Percentiles rank a stretch among this genome's conserved stretches.
Conservation (phyloP, 2,888 invertebrate species). For the Epirrhoe alternata region DNA sequence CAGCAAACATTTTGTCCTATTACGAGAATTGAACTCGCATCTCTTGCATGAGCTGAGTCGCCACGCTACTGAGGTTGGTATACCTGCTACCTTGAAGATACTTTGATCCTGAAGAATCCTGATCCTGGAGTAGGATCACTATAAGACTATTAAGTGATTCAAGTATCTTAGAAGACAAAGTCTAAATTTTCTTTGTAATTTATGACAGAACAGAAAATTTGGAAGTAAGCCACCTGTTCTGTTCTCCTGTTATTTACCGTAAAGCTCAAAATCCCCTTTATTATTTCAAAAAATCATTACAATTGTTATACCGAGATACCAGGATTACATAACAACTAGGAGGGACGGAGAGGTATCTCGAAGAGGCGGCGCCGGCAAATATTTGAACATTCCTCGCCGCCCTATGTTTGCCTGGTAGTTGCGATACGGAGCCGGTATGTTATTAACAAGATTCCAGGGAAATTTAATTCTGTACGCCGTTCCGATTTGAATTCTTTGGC, state of each 20-base stretch:
- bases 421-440: slow-evolving; percentile 51
- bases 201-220: too few species aligned
- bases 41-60: too few species aligned
- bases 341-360: slow-evolving; percentile 54
- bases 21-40: too few species aligned
- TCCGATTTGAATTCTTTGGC: slow-evolving; percentile 35
- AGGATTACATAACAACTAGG: slow-evolving; percentile 64
- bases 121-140: too few species aligned
- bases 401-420: slow-evolving; percentile 68
- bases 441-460: slow-evolving; percentile 41
- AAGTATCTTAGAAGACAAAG: too few species aligned
- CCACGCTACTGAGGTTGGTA: too few species aligned
- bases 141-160: too few species aligned
- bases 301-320: slow-evolving; percentile 47
- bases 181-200: too few species aligned
- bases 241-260: neutral
- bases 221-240: neutral
- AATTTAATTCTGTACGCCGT: slow-evolving; percentile 37
- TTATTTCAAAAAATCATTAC: slow-evolving; percentile 36
- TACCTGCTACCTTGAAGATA: too few species aligned
- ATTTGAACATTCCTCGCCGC: slow-evolving; percentile 62
- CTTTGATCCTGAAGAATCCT: too few species aligned
- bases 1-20: too few species aligned
- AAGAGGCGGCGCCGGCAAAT: slow-evolving; percentile 60
- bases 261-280: slow-evolving; percentile 11